phyloP scores from a whole-genome alignment of 2,888 invertebrate genomes.

The Crocallis elinguaria region DNA sequence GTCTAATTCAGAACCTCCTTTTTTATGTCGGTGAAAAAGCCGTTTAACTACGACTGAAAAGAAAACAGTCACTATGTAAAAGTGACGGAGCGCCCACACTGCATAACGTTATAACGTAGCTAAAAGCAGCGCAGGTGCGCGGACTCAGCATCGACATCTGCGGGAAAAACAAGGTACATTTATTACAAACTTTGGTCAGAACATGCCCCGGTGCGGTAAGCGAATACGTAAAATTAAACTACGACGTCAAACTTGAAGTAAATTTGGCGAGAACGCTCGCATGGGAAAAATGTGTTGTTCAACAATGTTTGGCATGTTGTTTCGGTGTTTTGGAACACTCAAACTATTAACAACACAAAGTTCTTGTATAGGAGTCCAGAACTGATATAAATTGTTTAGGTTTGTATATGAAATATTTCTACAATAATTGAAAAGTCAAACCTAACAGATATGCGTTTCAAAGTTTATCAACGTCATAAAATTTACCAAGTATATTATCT shows the following conservation, averaged over 20 bases:
- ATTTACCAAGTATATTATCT: too few relatives aligned
- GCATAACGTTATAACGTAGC: constrained; percentile 6
- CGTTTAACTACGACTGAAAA: too few relatives aligned
- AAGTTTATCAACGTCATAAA: too few relatives aligned
- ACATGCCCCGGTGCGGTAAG: constrained; percentile 45
- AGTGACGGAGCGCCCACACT: too few relatives aligned
- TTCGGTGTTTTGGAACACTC: constrained; percentile 8
- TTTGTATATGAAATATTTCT: too few relatives aligned
- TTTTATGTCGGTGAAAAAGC: too few relatives aligned
- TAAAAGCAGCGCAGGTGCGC: constrained; percentile 47
- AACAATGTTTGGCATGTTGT: constrained; percentile 20
- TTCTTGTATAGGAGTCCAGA: background rate
- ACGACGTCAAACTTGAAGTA: constrained; percentile 46
- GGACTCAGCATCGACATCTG: constrained; percentile 53
- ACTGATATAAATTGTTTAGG: too few relatives aligned
- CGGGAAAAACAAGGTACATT: constrained; percentile 53
- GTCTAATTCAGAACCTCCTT: too few relatives aligned
- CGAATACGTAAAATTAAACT: constrained; percentile 56
- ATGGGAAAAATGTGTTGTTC: constrained; percentile 28
- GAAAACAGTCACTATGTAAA: too few relatives aligned
- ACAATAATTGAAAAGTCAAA: too few relatives aligned
- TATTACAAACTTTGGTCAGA: constrained; percentile 52
- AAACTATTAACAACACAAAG: background rate
- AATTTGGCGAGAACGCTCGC: constrained; percentile 34
- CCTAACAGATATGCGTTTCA: too few relatives aligned